phyloP scores from a whole-genome alignment of 2,797 vertebrate species.

The Harpagifer antarcticus region DNA sequence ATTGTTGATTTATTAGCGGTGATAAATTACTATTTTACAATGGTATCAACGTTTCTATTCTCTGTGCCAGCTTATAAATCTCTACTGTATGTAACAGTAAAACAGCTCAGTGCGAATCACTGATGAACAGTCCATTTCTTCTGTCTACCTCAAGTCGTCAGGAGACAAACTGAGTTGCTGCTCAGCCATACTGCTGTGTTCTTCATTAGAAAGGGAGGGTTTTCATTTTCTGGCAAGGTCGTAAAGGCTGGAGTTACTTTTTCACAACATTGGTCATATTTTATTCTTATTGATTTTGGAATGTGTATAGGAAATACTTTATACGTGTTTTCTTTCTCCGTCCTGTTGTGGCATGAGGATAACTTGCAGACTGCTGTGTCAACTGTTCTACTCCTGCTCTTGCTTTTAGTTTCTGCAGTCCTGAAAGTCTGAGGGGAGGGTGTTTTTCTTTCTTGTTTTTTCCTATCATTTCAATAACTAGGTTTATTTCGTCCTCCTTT shows the following conservation, averaged over 20 bases:
- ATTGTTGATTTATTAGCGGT: neutral
- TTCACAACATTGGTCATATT: slow-evolving; percentile 35
- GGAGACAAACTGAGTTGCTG: slow-evolving; percentile 22
- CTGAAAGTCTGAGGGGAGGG: neutral
- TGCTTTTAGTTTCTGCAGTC: slow-evolving; percentile 8
- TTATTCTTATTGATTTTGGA: slow-evolving; percentile 24
- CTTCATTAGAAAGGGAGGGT: slow-evolving; percentile 5
- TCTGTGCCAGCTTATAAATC: slow-evolving; percentile 3
- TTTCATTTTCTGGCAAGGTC: slow-evolving; percentile 43
- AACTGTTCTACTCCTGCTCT: slow-evolving; percentile 10
- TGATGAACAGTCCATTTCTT: slow-evolving; percentile 32
- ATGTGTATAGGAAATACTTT: neutral
- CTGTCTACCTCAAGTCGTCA: slow-evolving; percentile 30
- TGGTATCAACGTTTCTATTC: neutral
- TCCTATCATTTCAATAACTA: neutral
- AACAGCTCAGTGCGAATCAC: slow-evolving; percentile 24
- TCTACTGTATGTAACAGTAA: neutral
- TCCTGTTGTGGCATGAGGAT: slow-evolving; percentile 7
- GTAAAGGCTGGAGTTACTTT: slow-evolving; percentile 22
- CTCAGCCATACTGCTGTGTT: slow-evolving; percentile 19
- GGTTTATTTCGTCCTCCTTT: slow-evolving; percentile 3
- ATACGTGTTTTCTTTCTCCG: slow-evolving; percentile 14
- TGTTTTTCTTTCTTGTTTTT: neutral
- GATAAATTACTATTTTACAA: neutral
- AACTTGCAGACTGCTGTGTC: slow-evolving; percentile 14